These are phyloP conservation scores for Drosophila fungiperda DNA, from an alignment of 2,888 invertebrate genomes.

Conservation along the genomic window DNA sequence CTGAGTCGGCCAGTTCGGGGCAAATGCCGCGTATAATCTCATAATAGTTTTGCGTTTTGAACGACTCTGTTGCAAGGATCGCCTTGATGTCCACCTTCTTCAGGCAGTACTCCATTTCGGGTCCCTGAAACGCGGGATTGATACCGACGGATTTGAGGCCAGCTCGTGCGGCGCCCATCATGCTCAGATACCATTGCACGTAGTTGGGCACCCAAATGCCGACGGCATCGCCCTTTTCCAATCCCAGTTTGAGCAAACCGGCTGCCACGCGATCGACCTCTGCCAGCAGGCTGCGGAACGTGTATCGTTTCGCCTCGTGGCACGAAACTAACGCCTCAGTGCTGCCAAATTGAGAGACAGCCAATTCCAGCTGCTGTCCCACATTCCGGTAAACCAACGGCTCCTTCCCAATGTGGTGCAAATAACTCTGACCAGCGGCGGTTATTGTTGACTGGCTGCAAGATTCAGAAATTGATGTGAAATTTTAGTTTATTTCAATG, in stretches of 20 bases:
- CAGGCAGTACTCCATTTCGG: conserved; percentile 90
- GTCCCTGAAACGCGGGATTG: conserved; percentile 90
- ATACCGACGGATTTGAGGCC: conserved; percentile 91
- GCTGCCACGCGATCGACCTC: conserved; percentile 89
- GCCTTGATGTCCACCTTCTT: conserved; percentile 90
- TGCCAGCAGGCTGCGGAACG: conserved; percentile 86
- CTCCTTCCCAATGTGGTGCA: conserved; percentile 85
- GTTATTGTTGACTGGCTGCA: conserved; percentile 42
- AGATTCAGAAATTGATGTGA: not conserved
- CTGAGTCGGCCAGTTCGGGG: conserved; percentile 86
- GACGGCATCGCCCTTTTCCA: conserved; percentile 90
- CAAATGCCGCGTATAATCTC: conserved; percentile 87
- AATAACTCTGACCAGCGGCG: conserved; percentile 85
- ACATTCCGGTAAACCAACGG: conserved; percentile 87
- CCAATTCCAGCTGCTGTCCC: conserved; percentile 87
- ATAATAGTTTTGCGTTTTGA: conserved; percentile 89
- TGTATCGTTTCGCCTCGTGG: conserved; percentile 86
- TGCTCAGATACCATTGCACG: conserved; percentile 90
- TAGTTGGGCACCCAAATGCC: conserved; percentile 93
- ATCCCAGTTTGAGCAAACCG: conserved; percentile 89
- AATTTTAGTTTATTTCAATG: not conserved
- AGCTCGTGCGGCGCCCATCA: conserved; percentile 89
- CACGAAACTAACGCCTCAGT: conserved; percentile 87
- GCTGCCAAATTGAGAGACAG: conserved; percentile 86
- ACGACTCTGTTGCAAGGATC: conserved; percentile 88